Evolutionary conservation across 2,888 invertebrate species (phyloP).

Genomic region (Aphelenchoides bicaudatus): DNA sequence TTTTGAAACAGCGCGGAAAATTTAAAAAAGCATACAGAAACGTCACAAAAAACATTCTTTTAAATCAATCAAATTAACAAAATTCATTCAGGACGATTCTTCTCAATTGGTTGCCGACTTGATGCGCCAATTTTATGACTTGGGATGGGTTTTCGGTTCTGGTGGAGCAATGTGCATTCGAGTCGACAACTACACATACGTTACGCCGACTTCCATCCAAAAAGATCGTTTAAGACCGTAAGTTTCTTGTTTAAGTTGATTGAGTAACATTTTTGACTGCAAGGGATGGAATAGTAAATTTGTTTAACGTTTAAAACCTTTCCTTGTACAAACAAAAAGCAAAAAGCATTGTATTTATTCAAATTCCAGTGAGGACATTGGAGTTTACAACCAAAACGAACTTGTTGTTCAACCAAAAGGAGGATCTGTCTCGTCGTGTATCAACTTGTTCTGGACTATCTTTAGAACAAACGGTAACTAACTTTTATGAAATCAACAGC

Average conservation of each 20-base stretch:
- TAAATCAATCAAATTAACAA: no score
- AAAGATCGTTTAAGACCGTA: constrained; percentile 29
- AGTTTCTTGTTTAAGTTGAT: constrained; percentile 15
- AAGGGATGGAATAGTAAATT: no score
- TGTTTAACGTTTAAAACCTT: no score
- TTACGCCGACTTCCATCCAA: constrained; percentile 35
- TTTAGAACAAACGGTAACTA: constrained; percentile 11
- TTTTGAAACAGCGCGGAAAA: no score
- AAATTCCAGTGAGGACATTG: constrained; percentile 17
- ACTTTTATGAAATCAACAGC: neutral
- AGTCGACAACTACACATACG: constrained; percentile 18
- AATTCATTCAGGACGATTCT: neutral
- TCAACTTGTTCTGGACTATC: constrained; percentile 17
- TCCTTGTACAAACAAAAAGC: no score
- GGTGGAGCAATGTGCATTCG: constrained; percentile 33
- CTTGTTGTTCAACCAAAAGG: constrained; percentile 1
- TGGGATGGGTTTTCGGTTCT: constrained; percentile 32
- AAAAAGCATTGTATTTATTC: no score
- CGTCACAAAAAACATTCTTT: no score
- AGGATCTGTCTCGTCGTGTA: constrained; percentile 11
- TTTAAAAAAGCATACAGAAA: no score
- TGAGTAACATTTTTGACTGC: no score
- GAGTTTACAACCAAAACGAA: neutral
- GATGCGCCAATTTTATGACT: constrained; percentile 31
- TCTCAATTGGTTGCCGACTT: constrained; percentile 25